Base-by-base conservation (phyloP, 2,888 invertebrate species). In the Aphrophora alni region DNA sequence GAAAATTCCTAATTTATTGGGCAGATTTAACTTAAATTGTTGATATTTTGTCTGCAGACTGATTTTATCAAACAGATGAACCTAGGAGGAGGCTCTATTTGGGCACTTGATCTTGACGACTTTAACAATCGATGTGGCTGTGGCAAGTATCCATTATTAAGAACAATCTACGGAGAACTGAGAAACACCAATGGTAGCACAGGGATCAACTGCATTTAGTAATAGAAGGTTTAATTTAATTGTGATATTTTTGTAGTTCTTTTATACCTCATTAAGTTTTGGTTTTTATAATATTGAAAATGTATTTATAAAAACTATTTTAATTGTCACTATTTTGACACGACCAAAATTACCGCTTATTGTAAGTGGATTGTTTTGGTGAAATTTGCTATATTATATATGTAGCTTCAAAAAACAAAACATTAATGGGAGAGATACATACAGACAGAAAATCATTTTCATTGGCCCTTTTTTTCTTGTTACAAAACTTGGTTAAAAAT, bases 61-160 rank as follows among this genome's bases (percentile, higher is more conserved):
- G 90, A 91, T 38, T 94, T 92, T 84, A 89, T 93, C 1, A 91
- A 82, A 83, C 90, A 91, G 38, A 88, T 90, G 51, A 90, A 91
- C 2, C 89, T 95, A 73, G 95, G 93, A 0, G 95, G 95, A 38
- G 92, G 93, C 1, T 93, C 93, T 51, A 90, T 93, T 0, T 93
- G 92, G 91, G 91, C 94, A 0, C 89, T 93, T 33, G 95, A 95
- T 86, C 89, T 95, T 88, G 95, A 95, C 82, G 95, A 95, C 86
- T 95, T 95, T 87, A 91, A 94, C 87, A 93, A 94, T 24, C 38
- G 38, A 24, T 90, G 95, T 21, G 95, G 95, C 86, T 93, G 93
- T 3, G 90, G 90, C 77, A 91, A 92, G 26, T 94, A 93, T 90
- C 94, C 94, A 0, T 89, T 94, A 82, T 87, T 94, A n/a, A 91